Percentiles rank a stretch among this genome's conserved stretches.
Conservation (phyloP, 2,113 vertebrate genomes). For the Rhinoderma darwinii region DNA sequence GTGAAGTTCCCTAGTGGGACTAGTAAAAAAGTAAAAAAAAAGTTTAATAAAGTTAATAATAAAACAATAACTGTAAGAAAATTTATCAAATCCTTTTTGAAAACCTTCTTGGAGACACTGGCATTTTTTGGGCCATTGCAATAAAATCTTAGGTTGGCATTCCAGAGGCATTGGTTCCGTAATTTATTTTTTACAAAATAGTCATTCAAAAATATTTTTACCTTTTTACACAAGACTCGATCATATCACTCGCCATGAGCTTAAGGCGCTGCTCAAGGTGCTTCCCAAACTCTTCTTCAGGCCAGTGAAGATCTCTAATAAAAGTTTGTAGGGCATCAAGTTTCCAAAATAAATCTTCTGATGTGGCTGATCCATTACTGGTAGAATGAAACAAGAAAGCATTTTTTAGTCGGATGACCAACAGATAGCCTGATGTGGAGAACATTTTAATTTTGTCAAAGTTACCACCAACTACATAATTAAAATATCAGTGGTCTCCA, state of each 20-base stretch:
- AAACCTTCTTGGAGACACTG: too few species aligned
- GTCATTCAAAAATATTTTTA: constrained; percentile 60
- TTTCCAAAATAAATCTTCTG: constrained; percentile 99
- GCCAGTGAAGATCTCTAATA: constrained; percentile 97
- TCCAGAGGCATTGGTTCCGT: background rate
- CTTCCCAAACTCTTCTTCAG: constrained; percentile 97
- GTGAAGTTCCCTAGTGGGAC: too few species aligned
- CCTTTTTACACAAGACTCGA: constrained; percentile 97
- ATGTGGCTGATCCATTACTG: constrained; percentile 96
- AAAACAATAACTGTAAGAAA: too few species aligned
- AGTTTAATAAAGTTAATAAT: too few species aligned
- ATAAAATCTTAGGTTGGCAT: background rate
- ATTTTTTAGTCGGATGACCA: constrained; percentile 62
- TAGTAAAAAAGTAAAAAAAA: too few species aligned
- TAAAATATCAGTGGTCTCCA: constrained; percentile 76
- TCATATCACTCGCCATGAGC: constrained; percentile 99
- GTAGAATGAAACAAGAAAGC: constrained; percentile 70
- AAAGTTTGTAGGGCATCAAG: constrained; percentile 97
- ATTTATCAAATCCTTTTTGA: too few species aligned
- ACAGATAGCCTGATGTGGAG: constrained; percentile 71
- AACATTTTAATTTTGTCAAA: constrained; percentile 64
- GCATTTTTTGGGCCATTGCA: too few species aligned
- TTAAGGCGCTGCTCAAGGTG: constrained; percentile 96
- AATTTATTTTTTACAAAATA: background rate
- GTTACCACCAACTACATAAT: constrained; percentile 75